Base-by-base conservation (phyloP, 2,888 invertebrate species). In the Aethes cnicana region DNA sequence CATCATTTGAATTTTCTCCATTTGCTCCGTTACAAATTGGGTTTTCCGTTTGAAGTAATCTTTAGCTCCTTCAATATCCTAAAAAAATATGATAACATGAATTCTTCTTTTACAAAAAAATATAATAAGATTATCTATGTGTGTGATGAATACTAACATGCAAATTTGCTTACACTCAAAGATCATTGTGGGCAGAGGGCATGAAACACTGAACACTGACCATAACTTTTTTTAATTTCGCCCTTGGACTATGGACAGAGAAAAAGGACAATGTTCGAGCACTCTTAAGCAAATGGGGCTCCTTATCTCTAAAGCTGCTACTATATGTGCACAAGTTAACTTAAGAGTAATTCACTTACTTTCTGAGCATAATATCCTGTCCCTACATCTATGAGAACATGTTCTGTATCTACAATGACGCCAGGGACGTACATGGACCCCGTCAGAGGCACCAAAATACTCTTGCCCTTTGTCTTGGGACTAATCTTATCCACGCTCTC, bases 351-450 rank as follows among this genome's bases (percentile, higher is more conserved):
- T 21, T 14, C 23, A 9, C 77, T 72, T 77, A 96, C 96, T 92
- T 97, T 97, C 82, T 98, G 96, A 12, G 96, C 96, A 88, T 95
- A 99, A 81, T 99, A 99, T 57, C 98, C 98, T 43, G 99, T 98
- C 42, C 99, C 99, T 72, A 99, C 94, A 81, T 99, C 98, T 61
- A 99, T 95, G 20, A 98, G 91, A 44, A 98, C 97, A 77, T 95
- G 95, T 46, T 96, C 93, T 21, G 95, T 93, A 73, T 98, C 95
- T 55, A 93, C 92, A 53, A 99, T 91, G 66, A 93, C 93, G 1
- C 98, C 99, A 28, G 97, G 96, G 30, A 99, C 98, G 88, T 98
- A 99, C 95, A 99, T 97, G 67, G 98, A 98, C 66, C 97, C 96
- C 8, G 98, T 98, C 8, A 99, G 90, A 1, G 99, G 99, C 9